phyloP scores from a whole-genome alignment of 2,797 vertebrate genomes.

The Synaphobranchus kaupii region DNA sequence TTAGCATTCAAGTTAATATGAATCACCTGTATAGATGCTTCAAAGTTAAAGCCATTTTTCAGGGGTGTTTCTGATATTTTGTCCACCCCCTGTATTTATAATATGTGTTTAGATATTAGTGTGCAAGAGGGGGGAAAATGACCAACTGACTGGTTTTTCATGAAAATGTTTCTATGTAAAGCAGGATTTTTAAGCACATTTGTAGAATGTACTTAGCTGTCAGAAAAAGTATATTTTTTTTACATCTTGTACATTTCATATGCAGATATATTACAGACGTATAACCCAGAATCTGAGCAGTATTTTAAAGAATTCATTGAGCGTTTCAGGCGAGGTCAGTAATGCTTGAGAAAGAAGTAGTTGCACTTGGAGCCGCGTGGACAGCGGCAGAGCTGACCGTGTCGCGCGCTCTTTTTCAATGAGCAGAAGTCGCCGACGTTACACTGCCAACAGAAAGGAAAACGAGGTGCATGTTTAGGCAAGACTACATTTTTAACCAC shows the following conservation, averaged over 20 bases:
- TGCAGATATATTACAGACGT: too few relatives aligned
- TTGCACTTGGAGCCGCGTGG: conserved; percentile 62
- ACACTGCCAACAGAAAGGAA: conserved; percentile 56
- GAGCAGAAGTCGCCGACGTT: conserved; percentile 66
- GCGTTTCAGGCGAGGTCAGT: conserved; percentile 28
- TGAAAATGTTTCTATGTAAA: background rate
- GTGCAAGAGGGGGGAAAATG: background rate
- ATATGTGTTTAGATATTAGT: background rate
- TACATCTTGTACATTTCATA: too few relatives aligned
- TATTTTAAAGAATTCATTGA: background rate
- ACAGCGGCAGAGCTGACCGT: conserved; percentile 69
- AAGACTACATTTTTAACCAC: background rate
- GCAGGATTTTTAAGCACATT: background rate
- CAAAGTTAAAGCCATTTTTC: too few relatives aligned
- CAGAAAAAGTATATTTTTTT: background rate
- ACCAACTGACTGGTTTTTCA: background rate
- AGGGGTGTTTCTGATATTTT: too few relatives aligned
- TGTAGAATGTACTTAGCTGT: background rate
- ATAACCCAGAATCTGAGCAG: background rate
- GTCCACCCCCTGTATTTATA: too few relatives aligned
- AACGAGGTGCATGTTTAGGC: background rate
- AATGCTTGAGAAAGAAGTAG: conserved; percentile 60
- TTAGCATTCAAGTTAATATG: too few relatives aligned
- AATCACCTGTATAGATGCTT: too few relatives aligned
- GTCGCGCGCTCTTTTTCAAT: conserved; percentile 31